Evolutionary conservation across 2,888 invertebrate genomes (phyloP), one percentile per base, ranked within the genome.

Genomic region (Minunthozetes semirufus): DNA sequence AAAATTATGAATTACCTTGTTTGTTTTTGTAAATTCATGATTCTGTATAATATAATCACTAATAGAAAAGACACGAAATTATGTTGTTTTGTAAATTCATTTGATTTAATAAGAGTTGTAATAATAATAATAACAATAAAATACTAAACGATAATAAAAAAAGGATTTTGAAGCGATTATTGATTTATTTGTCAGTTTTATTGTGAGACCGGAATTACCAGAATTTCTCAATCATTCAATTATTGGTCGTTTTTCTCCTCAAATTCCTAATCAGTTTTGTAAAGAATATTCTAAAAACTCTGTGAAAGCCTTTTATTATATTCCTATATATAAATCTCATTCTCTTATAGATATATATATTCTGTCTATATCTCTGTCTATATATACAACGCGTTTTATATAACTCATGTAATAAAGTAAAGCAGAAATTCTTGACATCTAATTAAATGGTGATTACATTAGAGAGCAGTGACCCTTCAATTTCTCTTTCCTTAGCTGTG

Each of bases 391-490:
- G 8, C 3, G 33, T 42, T 42, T 42, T 42, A 42, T 42, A 13
- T 8, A 42, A 42, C 42, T 11, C 42, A 42, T 42, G 29, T 59
- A 59, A 27, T 50, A 50, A 50, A 50, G 50, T 50, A 59, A 59
- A 59, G 59, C 59, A 27, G 29, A 25, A 33, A n/a, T 25, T 17
- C 63, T 66, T 66, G 42, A 42, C 38, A 66, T 66, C 38, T 66
- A 42, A 66, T 66, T 66, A 66, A 42, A 66, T 66, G 38, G 27
- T 27, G 27, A 22, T 50, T 85, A 88, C 87, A 88, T 88, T 78
- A 88, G 83, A 80, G 84, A 82, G 83, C 89, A 89, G 82, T 88
- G 88, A 79, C 88, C 89, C 82, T 89, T 88, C 81, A 88, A 86
- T 81, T 88, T 89, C 81, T 85, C 85, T 74, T 83, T 85, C 72